Evolutionary conservation across 2,888 invertebrate species (phyloP), one percentile per base, ranked within the genome.

Genomic region (Drosophila paracracens): DNA sequence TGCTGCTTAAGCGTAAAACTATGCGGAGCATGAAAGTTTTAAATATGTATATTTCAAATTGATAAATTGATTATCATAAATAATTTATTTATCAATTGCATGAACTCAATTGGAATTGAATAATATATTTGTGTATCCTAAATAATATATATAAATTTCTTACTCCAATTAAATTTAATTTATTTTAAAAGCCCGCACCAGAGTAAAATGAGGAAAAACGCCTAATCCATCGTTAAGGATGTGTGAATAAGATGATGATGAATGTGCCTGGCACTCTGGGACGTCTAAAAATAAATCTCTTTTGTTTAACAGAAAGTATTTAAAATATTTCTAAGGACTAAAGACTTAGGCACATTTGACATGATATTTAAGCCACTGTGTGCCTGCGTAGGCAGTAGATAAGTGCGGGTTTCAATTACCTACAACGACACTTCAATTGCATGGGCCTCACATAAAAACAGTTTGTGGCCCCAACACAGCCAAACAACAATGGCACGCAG

Each of bases 381-480:
- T 81, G 52, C n/a, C 67, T 52, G 68, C 57, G 60, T 56, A 56
- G 27, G 71, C 58, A 66, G 68, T 66, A 57, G 57, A 50, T 56
- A 67, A 74, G 62, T 76, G 56, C 38, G 62, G 57, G 57, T 57
- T 71, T 71, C 72, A 71, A 71, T 71, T 71, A 71, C 70, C 62
- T 31, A 38, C 71, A 67, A 69, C 51, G 67, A 65, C 54, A 31
- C 72, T 70, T 76, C 75, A 89, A 89, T 74, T 74, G 75, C 88
- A 81, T 51, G 63, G 73, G 75, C 69, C 74, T 57, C 72, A 46
- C 86, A 82, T 81, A 82, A 89, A 85, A 81, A 74, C 83, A 81
- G 79, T 88, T 87, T 88, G 81, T 76, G 82, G 89, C 64, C 74
- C 63, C 69, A 50, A 63, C 4, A 2, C 8, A 56, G 63, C 33